Conservation (phyloP, 2,888 invertebrate genomes). For the Lasioglossum oenotherae region DNA sequence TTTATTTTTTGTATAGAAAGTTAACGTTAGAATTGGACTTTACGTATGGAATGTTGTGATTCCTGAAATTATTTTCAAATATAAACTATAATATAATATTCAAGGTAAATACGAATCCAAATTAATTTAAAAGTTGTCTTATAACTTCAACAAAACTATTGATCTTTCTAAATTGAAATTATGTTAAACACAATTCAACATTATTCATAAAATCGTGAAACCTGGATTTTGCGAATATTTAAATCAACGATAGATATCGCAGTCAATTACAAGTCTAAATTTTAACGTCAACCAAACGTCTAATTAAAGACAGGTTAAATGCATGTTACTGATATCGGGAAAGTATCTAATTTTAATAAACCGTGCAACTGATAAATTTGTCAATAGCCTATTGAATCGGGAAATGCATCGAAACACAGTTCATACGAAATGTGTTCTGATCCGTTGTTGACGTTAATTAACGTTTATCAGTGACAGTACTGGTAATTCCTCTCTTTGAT, state of each 20-base stretch:
- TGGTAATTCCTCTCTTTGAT: conserved; percentile 53
- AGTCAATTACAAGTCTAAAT: not conserved
- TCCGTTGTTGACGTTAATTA: conserved; percentile 35
- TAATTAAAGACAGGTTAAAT: not conserved
- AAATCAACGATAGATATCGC: not conserved
- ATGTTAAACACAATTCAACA: not conserved
- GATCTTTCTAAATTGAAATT: not conserved
- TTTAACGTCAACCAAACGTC: not conserved
- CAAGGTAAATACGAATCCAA: not conserved
- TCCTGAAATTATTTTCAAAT: no score
- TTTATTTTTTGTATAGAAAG: not conserved
- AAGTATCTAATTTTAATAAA: not conserved
- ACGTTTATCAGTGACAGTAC: conserved; percentile 37
- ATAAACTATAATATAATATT: no score
- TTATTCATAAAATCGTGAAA: not conserved
- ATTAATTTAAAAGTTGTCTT: not conserved
- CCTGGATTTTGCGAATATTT: not conserved
- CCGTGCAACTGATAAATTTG: not conserved
- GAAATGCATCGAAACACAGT: not conserved
- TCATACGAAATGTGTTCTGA: not conserved
- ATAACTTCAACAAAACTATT: not conserved
- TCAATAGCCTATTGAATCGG: not conserved
- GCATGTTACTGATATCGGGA: not conserved
- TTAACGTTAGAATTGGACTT: not conserved
- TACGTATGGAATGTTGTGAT: not conserved